Evolutionary conservation across 1,140 invertebrate genomes (phyloP), one percentile per base, ranked within the genome.

Genomic region (Leptonema lineaticorne): DNA sequence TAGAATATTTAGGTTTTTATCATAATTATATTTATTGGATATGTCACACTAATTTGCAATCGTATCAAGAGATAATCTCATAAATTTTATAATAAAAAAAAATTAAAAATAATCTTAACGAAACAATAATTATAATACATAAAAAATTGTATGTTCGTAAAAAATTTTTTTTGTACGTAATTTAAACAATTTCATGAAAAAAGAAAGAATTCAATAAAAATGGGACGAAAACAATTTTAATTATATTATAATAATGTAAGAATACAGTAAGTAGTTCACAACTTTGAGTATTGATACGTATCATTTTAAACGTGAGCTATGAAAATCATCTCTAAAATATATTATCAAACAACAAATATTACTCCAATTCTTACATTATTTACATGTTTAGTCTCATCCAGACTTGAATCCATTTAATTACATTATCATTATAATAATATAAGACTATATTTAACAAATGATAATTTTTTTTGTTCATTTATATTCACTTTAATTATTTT

Each of bases 201-300:
- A 16, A 48, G 56, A 58, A 26, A 33, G 11, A 16, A 33, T 58
- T 11, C 14, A 24, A 58, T 58, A 41, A n/a, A 11, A 16, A 26
- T 41, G 37, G 37, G 14, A 27, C 11, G 14, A 37, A 45, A 41
- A 41, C 26, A 6, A 63, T 46, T 45, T 29, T 63, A n/a, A 24
- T 58, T 46, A 63, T 14, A 63, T 45, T 45, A 37, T 45, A 63
- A 63, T 63, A 41, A 16, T 33, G 41, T 30, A 28, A 63, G 24
- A 63, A 63, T 63, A 33, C 64, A 56, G 30, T 57, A 57, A 72
- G n/a, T n/a, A n/a, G n/a, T 69, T 72, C 71, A 72, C 71, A 72
- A 72, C 71, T 69, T 69, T 72, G 71, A 72, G 71, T 72, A 72
- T 69, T 72, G 71, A 72, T 72, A 72, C 71, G 71, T 72, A 69